Evolutionary conservation across 1,140 invertebrate species (phyloP).

Genomic region (Papilio machaon): DNA sequence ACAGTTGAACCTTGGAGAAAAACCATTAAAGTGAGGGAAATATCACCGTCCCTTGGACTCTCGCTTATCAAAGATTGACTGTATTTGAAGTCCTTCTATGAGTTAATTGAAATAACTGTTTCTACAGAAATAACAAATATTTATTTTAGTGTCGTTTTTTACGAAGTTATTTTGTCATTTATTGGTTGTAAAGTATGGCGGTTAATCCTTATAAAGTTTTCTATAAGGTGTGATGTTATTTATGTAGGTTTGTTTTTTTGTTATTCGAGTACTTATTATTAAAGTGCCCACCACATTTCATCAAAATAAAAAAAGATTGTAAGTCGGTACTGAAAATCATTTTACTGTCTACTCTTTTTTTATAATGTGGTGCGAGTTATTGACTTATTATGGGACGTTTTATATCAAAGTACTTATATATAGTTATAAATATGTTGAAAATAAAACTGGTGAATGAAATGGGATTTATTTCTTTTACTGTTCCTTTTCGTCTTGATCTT

Average conservation of each 20-base stretch:
- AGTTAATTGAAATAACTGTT: no score
- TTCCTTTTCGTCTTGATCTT: not conserved
- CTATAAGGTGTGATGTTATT: not conserved
- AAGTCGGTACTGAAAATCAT: not conserved
- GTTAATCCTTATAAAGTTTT: not conserved
- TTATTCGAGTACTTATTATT: conserved; percentile 39
- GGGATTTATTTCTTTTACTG: conserved; percentile 27
- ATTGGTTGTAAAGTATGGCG: not conserved
- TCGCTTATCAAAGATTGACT: no score
- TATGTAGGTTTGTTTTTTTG: conserved; percentile 7
- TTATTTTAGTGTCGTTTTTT: no score
- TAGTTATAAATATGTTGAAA: conserved; percentile 19
- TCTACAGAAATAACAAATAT: no score
- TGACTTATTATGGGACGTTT: conserved; percentile 10
- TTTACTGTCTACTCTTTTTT: not conserved
- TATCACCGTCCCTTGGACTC: no score
- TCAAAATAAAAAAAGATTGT: not conserved
- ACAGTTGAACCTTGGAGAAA: no score
- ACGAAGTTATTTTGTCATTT: not conserved
- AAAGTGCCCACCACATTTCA: not conserved
- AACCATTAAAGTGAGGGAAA: no score
- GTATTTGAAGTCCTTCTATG: no score
- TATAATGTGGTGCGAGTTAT: not conserved
- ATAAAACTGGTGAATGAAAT: conserved; percentile 36
- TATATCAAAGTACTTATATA: conserved; percentile 36